Conservation (phyloP, 2,888 invertebrate species). For the Aethes cnicana region DNA sequence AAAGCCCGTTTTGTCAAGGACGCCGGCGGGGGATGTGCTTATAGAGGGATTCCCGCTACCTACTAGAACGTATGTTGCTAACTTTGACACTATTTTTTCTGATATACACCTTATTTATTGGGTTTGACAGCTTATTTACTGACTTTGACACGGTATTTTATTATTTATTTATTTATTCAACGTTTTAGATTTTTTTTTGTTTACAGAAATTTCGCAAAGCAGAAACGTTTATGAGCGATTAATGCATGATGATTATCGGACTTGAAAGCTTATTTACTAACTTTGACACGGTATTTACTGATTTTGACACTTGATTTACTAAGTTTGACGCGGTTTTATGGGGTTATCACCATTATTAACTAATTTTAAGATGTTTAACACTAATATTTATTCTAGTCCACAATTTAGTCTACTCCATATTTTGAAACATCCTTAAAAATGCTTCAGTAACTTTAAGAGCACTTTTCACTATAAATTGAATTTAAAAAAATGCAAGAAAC, state of each 20-base stretch:
- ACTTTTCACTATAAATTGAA: too few species aligned
- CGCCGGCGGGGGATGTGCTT: constrained; percentile 77
- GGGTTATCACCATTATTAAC: neutral
- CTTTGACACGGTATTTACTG: neutral
- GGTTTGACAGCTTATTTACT: neutral
- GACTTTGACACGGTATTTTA: neutral
- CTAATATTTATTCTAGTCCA: too few species aligned
- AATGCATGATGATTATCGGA: too few species aligned
- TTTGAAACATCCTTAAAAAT: too few species aligned
- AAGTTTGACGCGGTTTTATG: neutral
- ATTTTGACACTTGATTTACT: neutral
- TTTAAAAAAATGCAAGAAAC: too few species aligned
- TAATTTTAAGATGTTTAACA: neutral
- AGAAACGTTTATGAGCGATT: too few species aligned
- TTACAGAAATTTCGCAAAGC: too few species aligned
- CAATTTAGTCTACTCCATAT: too few species aligned
- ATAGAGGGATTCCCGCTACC: constrained; percentile 66
- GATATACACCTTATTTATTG: neutral
- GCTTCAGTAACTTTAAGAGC: too few species aligned
- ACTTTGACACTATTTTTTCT: constrained; percentile 23
- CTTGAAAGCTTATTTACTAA: neutral
- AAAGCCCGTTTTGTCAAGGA: constrained; percentile 61
- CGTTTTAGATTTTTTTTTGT: too few species aligned
- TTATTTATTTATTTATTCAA: too few species aligned
- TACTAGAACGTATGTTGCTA: constrained; percentile 65